Evolutionary conservation across 2,113 vertebrate species (phyloP).

Genomic region (Fulmarus glacialis): DNA sequence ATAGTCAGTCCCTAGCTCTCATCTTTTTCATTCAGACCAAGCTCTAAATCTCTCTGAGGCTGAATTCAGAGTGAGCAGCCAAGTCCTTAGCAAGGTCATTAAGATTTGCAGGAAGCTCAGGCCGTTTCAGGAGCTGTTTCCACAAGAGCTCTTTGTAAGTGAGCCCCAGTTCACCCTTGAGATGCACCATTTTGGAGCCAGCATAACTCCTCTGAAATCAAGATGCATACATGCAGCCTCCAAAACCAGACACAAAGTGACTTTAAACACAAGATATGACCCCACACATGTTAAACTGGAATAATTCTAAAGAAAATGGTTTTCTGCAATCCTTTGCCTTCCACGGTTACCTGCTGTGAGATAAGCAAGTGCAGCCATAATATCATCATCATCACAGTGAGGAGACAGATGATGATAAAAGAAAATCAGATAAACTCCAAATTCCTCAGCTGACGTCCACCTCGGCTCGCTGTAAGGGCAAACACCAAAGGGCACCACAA

Average conservation of each 20-base stretch:
- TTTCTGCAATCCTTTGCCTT: not conserved
- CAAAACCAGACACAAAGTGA: not conserved
- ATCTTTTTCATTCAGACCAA: not conserved
- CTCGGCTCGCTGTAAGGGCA: not conserved
- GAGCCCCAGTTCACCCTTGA: not conserved
- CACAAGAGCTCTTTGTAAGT: not conserved
- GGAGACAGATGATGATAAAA: not conserved
- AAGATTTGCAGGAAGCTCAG: not conserved
- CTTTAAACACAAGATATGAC: not conserved
- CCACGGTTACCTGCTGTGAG: not conserved
- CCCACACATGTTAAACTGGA: not conserved
- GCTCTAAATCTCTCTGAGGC: not conserved
- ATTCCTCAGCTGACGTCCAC: not conserved
- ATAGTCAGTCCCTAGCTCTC: not conserved
- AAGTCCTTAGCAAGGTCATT: not conserved
- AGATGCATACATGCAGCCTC: rapidly evolving
- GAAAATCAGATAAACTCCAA: not conserved
- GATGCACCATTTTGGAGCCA: not conserved
- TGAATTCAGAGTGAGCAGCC: not conserved
- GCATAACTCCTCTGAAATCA: not conserved
- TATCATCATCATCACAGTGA: not conserved
- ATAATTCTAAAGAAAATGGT: not conserved
- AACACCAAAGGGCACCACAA: not conserved
- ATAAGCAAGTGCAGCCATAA: not conserved
- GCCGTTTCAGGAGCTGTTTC: not conserved